phyloP scores from a whole-genome alignment of 2,797 vertebrate species.

The Rhodeus uyekii region DNA sequence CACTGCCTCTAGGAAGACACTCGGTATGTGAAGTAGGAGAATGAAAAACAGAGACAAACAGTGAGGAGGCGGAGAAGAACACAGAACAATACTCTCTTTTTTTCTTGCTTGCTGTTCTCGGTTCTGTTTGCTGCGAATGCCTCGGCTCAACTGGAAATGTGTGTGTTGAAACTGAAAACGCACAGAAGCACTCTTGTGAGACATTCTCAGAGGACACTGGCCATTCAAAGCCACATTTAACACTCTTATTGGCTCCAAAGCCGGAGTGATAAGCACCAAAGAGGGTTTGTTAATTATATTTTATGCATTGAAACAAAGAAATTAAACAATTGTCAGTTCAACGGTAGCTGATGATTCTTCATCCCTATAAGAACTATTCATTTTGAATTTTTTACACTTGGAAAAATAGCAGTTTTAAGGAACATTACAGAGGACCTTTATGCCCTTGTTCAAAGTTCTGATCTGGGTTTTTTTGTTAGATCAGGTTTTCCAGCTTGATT shows the following conservation, averaged over 20 bases:
- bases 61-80: background rate
- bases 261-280: conserved; percentile 32
- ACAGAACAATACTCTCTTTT: conserved; percentile 38
- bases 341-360: conserved; percentile 44
- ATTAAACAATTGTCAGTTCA: background rate
- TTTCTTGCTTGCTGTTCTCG: conserved; percentile 18
- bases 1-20: conserved; percentile 44
- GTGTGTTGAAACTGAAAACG: conserved; percentile 6
- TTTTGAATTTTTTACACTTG: conserved; percentile 64
- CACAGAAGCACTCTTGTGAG: conserved; percentile 11
- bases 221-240: conserved; percentile 1
- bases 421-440: conserved; percentile 59
- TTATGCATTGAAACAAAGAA: background rate
- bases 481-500: too few relatives aligned
- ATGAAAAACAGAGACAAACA: conserved; percentile 23
- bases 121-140: conserved; percentile 40
- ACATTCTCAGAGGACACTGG: background rate
- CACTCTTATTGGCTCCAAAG: conserved; percentile 42
- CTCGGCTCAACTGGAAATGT: conserved; percentile 2
- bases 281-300: background rate
- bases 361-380: conserved; percentile 62
- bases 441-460: background rate
- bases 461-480: background rate
- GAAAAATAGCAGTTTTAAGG: conserved; percentile 68
- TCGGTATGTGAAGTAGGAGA: conserved; percentile 3